Evolutionary conservation across 2,797 vertebrate species (phyloP).

Genomic region (Myripristis murdjan): DNA sequence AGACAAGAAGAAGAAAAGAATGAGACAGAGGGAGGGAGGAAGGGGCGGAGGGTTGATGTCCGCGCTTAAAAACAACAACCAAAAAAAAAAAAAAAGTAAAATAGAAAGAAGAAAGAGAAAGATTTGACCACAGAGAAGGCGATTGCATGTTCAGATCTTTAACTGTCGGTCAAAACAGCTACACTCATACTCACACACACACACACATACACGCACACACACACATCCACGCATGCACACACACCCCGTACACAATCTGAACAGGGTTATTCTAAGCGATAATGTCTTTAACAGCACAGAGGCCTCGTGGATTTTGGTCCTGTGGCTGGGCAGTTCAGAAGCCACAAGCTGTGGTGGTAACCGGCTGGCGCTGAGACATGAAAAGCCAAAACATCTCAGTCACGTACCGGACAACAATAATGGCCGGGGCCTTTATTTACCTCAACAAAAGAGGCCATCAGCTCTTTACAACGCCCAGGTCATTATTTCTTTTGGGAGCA

Average conservation of each 20-base stretch:
- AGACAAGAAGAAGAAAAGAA: slow-evolving; percentile 67
- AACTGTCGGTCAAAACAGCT: slow-evolving; percentile 76
- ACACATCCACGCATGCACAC: slow-evolving; percentile 22
- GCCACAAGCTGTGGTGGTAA: slow-evolving; percentile 56
- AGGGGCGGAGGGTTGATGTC: slow-evolving; percentile 63
- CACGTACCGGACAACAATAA: slow-evolving; percentile 37
- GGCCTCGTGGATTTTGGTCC: slow-evolving; percentile 54
- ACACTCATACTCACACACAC: slow-evolving; percentile 34
- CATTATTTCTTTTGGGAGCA: slow-evolving; percentile 27
- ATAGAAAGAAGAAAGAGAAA: slow-evolving; percentile 43
- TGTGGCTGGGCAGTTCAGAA: slow-evolving; percentile 54
- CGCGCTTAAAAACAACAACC: slow-evolving; percentile 71
- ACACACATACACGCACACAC: slow-evolving; percentile 38
- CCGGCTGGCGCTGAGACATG: slow-evolving; percentile 34
- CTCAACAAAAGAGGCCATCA: slow-evolving; percentile 21
- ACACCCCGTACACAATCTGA: slow-evolving; percentile 8
- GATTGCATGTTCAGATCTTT: slow-evolving; percentile 76
- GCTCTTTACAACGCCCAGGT: slow-evolving; percentile 41
- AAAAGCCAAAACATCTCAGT: slow-evolving; percentile 46
- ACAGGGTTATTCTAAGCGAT: slow-evolving; percentile 78
- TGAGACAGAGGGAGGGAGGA: slow-evolving; percentile 57
- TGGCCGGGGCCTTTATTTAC: slow-evolving; percentile 36
- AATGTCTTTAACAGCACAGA: slow-evolving; percentile 77
- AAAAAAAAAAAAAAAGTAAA: too few relatives aligned
- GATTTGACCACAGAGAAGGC: slow-evolving; percentile 69